These are phyloP conservation scores for Erythrolamprus reginae DNA, from an alignment of 2,113 vertebrate species.

Conservation along the genomic window DNA sequence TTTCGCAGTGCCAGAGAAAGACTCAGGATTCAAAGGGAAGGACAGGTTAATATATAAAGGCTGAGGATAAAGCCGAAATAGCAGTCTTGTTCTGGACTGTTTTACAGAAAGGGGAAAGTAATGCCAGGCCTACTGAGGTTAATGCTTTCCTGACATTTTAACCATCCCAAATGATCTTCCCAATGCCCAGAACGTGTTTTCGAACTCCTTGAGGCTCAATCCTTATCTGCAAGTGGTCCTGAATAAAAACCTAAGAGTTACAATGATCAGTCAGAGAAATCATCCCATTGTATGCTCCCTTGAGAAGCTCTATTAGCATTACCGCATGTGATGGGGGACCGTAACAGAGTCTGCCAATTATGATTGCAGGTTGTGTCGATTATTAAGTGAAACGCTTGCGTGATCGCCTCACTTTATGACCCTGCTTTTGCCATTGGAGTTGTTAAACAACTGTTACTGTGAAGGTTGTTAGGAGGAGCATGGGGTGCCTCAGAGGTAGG, in stretches of 20 bases:
- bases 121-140: background rate
- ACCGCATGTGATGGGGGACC: background rate
- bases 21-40: background rate
- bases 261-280: background rate
- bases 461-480: background rate
- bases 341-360: background rate
- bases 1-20: background rate
- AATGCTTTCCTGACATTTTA: background rate
- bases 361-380: background rate
- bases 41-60: background rate
- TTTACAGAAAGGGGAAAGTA: background rate
- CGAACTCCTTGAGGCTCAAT: background rate
- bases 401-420: background rate
- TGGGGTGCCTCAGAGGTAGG: background rate
- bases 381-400: background rate
- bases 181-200: background rate
- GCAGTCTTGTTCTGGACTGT: background rate
- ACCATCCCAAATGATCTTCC: background rate
- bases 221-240: background rate
- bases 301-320: background rate
- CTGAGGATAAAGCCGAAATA: background rate
- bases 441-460: background rate
- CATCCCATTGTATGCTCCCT: background rate
- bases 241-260: background rate
- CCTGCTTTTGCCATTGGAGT: background rate